A percentile compares a stretch with the other conserved stretches of the same genome.
phyloP scores from a whole-genome alignment of 2,888 invertebrate species.

The Schizaphis graminum region DNA sequence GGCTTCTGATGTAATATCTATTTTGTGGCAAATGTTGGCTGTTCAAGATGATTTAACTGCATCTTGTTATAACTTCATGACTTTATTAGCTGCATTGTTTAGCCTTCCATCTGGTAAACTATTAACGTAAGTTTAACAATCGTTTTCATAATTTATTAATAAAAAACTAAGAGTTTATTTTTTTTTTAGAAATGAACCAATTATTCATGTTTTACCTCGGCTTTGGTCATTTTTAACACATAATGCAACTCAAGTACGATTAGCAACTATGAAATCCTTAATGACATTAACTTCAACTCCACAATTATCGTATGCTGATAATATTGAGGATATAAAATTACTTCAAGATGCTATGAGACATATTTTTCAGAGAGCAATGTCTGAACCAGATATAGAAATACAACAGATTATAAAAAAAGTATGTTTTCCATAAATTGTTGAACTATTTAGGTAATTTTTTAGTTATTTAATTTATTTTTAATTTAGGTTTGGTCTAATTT shows the following conservation, averaged over 20 bases:
- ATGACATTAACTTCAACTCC: slow-evolving; percentile 76
- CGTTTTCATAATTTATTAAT: not conserved
- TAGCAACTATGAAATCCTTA: slow-evolving; percentile 85
- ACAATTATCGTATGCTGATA: slow-evolving; percentile 66
- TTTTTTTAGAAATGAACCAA: slow-evolving; percentile 70
- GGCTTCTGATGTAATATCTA: slow-evolving; percentile 79
- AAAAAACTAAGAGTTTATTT: not conserved
- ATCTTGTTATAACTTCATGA: slow-evolving; percentile 95
- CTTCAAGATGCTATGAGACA: slow-evolving; percentile 88
- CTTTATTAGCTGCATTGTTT: slow-evolving; percentile 85
- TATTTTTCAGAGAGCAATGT: slow-evolving; percentile 88
- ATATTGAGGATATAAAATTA: slow-evolving; percentile 77
- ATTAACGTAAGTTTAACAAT: slow-evolving; percentile 34
- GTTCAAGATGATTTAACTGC: slow-evolving; percentile 92
- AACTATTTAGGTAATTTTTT: not conserved
- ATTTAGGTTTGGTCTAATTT: slow-evolving; percentile 83
- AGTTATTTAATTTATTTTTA: slow-evolving; percentile 2
- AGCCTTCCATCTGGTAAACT: slow-evolving; percentile 69
- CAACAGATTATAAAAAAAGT: slow-evolving; percentile 80
- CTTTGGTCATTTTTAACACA: slow-evolving; percentile 95
- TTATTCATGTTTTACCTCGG: slow-evolving; percentile 84
- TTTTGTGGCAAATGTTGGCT: slow-evolving; percentile 87
- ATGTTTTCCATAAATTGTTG: slow-evolving; percentile 22
- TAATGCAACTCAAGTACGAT: slow-evolving; percentile 86
- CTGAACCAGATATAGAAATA: slow-evolving; percentile 84